A percentile compares a stretch with the other conserved stretches of the same genome.
phyloP scores from a whole-genome alignment of 2,888 invertebrate species.

The Dicranocentrus wangi region DNA sequence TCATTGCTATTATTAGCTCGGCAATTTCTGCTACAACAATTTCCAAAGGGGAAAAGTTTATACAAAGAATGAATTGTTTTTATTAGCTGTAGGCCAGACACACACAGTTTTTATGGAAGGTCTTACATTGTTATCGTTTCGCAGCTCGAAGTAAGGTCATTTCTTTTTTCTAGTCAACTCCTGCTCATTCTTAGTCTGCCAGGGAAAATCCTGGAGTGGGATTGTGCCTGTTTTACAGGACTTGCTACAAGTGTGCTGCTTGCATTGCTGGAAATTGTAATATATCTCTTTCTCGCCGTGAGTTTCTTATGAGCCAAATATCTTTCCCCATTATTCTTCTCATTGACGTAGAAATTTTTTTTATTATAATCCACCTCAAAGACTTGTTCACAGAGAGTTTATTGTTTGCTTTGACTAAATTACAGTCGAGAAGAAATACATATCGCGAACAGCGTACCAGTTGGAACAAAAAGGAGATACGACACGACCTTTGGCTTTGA shows the following conservation, averaged over 20 bases:
- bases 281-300: background rate
- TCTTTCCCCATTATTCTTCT: background rate
- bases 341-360: conserved; percentile 3
- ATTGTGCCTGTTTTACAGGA: too few species aligned
- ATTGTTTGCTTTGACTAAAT: conserved; percentile 3
- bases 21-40: conserved; percentile 12
- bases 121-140: background rate
- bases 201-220: too few species aligned
- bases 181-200: too few species aligned
- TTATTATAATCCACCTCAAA: conserved; percentile 15
- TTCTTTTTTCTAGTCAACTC: background rate
- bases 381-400: background rate
- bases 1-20: conserved; percentile 5
- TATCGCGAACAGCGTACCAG: background rate
- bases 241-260: too few species aligned
- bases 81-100: conserved; percentile 16
- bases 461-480: too few species aligned
- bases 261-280: background rate
- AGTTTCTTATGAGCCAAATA: background rate
- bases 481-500: too few species aligned
- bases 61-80: conserved; percentile 24
- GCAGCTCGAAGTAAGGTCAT: background rate
- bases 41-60: conserved; percentile 18
- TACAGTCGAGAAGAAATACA: background rate
- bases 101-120: background rate